Base-by-base conservation (phyloP, 2,888 invertebrate genomes). In the Troglohyphantes excavatus region DNA sequence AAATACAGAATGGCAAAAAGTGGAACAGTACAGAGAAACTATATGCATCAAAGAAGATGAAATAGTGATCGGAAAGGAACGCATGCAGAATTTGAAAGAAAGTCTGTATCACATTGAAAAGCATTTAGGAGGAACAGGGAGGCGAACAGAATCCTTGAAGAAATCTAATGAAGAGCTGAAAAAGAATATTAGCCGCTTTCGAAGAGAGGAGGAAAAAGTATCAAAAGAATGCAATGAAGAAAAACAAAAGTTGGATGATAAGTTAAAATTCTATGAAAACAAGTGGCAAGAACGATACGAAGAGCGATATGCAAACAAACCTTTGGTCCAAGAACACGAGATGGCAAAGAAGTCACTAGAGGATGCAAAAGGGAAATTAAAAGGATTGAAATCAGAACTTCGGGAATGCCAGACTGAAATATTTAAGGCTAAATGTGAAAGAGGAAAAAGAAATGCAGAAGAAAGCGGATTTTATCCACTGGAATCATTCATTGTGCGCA, bases 381-480 rank as follows among this genome's bases (percentile, higher is more conserved):
- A 75, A 39, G 13, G 1, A 1, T 6, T 68, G 1, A 67, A 82
- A 59, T 88, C 88, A 2, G 67, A 59, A 1, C 75, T 88, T 17
- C 72, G 82, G 3, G 82, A 75, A 26, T 63, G 59, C 11, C 82
- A 82, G 33, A 75, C 88, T 13, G 75, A 82, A 19, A 59, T 88
- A 19, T 88, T 88, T 23, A 78, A 79, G 39, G 79, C 65, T 5
- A 82, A 88, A 59, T 88, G 88, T n/a, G 88, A 88, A 68, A 65
- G 88, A 53, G 70, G 75, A 5, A 65, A 53, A 67, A 53, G 82
- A 61, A 88, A 88, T 43, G 76, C 75, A 0, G 88, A 88, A 59
- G 88, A 88, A 72, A 87, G 33, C 17, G 75, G 81, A 1, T 82
- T 82, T 27, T 82, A 88, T 75, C 88, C 81, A n/a, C 23, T 88